Base-by-base conservation (phyloP, 23 tunicate species). In the Styela plicata region DNA sequence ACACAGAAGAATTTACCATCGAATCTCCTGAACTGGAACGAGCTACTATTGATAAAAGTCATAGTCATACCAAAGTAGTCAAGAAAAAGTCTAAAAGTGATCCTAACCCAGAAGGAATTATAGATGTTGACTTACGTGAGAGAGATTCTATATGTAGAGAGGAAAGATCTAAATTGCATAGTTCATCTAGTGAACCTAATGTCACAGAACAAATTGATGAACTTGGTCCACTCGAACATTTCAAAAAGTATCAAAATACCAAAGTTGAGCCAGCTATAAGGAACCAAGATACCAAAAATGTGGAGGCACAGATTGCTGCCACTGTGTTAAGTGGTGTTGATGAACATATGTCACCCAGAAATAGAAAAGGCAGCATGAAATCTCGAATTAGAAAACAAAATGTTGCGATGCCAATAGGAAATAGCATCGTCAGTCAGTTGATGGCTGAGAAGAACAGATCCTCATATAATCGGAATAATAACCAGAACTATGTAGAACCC, bases 71-170 rank as follows among this genome's bases (percentile, higher is more conserved):
- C 20, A 35, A 65, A 3, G 37, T 44, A 16, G n/a, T 69, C 22
- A 90, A 90, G 61, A 87, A 92, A 74, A 92, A 92, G 74, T 92
- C 97, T 21, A 70, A 25, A 63, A 92, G 97, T 63, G 97, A 92
- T 74, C 97, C 97, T 5, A 87, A 87, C 52, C 78, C 79, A 57
- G 69, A 65, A 23, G 35, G 63, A 30, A 33, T 26, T 19, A 31
- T 57, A 17, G 67, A 53, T 17, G 25, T 70, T 5, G 62, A 82
- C n/a, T 25, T 76, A 13, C 18, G 31, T 36, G 66, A 44, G 7
- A 52, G 73, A 85, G 63, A 78, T 70, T 1, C 63, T 35, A 34
- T 66, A 31, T 28, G 52, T 76, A 23, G 80, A 53, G 18, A 24
- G 24, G 31, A 34, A 33, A 44, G 13, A 7, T 44, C 13, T 13